Percentiles rank a stretch among this genome's conserved stretches.
These are phyloP conservation scores for Clytia hemisphaerica DNA, from an alignment of 30 jellyfish, hydroid and myxozoan genomes.

Conservation along the genomic window DNA sequence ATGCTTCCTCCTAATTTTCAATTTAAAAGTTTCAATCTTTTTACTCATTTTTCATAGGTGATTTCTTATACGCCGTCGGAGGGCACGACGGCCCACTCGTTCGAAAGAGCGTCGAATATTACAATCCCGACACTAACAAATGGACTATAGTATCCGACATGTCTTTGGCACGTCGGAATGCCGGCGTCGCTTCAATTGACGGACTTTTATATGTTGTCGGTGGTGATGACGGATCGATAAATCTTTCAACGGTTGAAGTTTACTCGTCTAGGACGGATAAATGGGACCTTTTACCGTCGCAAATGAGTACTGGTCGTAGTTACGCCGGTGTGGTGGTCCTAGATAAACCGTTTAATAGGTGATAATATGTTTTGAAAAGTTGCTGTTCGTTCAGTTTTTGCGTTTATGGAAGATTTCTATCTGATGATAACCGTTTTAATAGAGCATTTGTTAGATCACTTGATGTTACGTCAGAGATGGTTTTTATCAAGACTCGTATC, in stretches of 20 bases:
- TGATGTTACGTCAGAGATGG: no score
- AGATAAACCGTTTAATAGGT: conserved; percentile 40
- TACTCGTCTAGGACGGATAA: conserved; percentile 84
- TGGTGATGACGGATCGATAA: conserved; percentile 95
- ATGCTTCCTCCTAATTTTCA: not conserved
- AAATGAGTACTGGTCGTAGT: conserved; percentile 98
- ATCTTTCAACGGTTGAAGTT: conserved; percentile 78
- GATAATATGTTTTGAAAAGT: no score
- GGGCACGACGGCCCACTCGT: conserved; percentile 99
- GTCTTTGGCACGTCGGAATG: conserved; percentile 99
- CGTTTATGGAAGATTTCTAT: no score
- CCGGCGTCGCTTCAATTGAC: conserved; percentile 96
- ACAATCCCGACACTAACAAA: conserved; percentile 74
- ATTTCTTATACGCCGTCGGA: conserved; percentile 88
- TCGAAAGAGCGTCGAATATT: conserved; percentile 86
- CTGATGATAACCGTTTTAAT: no score
- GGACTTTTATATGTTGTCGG: conserved; percentile 88
- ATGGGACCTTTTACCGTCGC: conserved; percentile 85
- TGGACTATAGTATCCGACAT: conserved; percentile 89
- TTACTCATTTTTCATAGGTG: conserved; percentile 33
- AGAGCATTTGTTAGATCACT: no score
- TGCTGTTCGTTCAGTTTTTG: no score
- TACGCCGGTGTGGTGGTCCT: conserved; percentile 96
- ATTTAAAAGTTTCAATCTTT: not conserved
- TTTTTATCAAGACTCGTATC: no score